Conservation (phyloP, 2,113 vertebrate species). For the Anthoscopus minutus region DNA sequence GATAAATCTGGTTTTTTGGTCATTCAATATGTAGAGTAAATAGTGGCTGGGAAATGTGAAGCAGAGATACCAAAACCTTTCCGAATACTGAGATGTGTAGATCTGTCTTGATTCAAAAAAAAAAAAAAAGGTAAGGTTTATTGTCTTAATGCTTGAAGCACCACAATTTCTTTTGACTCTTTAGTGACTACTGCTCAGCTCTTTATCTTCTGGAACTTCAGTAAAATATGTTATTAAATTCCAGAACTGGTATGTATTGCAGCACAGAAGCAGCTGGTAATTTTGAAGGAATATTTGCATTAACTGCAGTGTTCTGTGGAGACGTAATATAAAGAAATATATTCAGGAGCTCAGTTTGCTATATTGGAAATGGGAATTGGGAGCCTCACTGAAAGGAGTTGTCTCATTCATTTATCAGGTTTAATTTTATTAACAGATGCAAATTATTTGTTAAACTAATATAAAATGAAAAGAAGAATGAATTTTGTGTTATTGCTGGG, state of each 20-base stretch:
- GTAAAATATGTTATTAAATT: conserved; percentile 15
- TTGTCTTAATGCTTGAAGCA: not conserved
- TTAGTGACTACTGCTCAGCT: not conserved
- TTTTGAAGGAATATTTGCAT: conserved; percentile 27
- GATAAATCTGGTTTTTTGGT: not conserved
- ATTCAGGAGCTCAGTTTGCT: not conserved
- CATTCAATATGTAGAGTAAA: not conserved
- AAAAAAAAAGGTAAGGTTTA: not conserved
- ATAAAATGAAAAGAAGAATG: conserved; percentile 50
- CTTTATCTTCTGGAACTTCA: conserved; percentile 8
- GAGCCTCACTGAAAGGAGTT: not conserved
- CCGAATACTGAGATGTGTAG: not conserved
- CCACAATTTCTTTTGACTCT: not conserved
- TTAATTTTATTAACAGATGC: conserved; percentile 65
- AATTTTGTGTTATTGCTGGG: not conserved
- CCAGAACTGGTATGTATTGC: not conserved
- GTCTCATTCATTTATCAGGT: conserved; percentile 14
- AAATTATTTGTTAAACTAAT: conserved; percentile 58
- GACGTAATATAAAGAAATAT: conserved; percentile 31
- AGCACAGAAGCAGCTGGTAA: not conserved
- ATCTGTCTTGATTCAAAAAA: not conserved
- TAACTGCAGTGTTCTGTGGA: conserved; percentile 3
- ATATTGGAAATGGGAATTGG: not conserved
- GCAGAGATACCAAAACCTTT: not conserved
- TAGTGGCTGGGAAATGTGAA: not conserved